Evolutionary conservation across 1,140 invertebrate species (phyloP), one percentile per base, ranked within the genome.

Genomic region (Atta colombica): DNA sequence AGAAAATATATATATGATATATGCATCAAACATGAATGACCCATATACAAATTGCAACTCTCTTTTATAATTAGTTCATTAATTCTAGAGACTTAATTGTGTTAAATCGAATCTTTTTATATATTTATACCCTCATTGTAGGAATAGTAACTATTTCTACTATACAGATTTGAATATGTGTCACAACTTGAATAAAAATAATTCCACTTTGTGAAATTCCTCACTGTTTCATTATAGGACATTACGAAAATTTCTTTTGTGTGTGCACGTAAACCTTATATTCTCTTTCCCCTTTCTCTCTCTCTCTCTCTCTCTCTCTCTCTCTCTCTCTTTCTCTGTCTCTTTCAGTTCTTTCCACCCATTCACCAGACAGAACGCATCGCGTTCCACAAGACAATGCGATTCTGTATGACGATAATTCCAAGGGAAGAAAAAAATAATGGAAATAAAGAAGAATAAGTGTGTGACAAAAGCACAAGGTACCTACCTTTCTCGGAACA

Each of bases 401-500:
- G 16, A n/a, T 25, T 60, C 35, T 18, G 45, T 0, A 25, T 18
- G 28, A 66, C 25, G 16, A 25, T 21, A 31, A 39, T 39, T 31
- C 21, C 12, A 3, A 58, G 18, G n/a, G 18, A 21, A 49, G 1
- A 49, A n/a, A 39, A 39, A 49, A 3, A 31, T 6, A 72, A 12
- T 39, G 14, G 14, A 45, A 14, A 58, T 3, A 45, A n/a, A 18
- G 10, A 68, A n/a, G 10, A 25, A 14, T 10, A 18, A 58, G 14
- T 10, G 14, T 6, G 5, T 35, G 4, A 16, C 16, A 7, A 45
- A 45, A 10, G 14, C 39, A 21, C 21, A 16, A 6, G 14, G 10
- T 60, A 10, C 71, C 14, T 84, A 84, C 80, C 69, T 84, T 84
- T 61, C 35, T 35, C 16, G 6, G 5, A 21, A 28, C 12, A 60